Base-by-base conservation (phyloP, 2,797 vertebrate species). In the Semaprochilodus insignis region DNA sequence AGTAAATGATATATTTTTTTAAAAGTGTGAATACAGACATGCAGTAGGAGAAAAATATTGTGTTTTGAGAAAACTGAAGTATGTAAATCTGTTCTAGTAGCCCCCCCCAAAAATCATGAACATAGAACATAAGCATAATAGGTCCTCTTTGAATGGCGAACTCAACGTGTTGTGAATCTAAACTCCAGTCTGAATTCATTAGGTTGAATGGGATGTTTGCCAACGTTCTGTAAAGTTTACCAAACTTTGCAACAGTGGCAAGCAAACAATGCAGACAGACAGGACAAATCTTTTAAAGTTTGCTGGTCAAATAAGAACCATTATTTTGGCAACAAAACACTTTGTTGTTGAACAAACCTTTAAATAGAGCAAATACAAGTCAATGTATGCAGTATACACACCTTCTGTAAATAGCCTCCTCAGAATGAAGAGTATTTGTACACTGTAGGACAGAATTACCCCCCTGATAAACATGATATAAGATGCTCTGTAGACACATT, bases 401-500 rank as follows among this genome's bases (percentile, higher is more conserved):
- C n/a, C 34, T 19, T 73, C 57, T 16, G 40, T 25, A 25, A 25
- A 27, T 11, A 67, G 44, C 36, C 8, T 78, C 16, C 65, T 36
- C 21, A 44, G n/a, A 57, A 70, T 25, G 16, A 27, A 7, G 15
- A 59, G 1, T 44, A 7, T 59, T 70, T 59, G n/a, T 25, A 40
- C 54, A 70, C 10, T 16, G 6, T 11, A 74, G 44, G 25, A 59
- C 55, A 2, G 6, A 23, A 62, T 69, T 36, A 62, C 40, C 40
- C 25, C 65, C 77, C 63, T 60, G 54, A 78, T 36, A 66, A 17
- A 19, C 51, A 31, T 19, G 72, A 54, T 63, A 40, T 44, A 11
- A 27, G 62, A 86, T 80, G 48, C 54, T 40, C 23, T 48, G n/a
- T 16, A 75, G 63, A 79, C 70, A 71, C 57, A 83, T 48, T 70